Evolutionary conservation across 2,888 invertebrate genomes (phyloP).

Genomic region (Andrena hattorfiana): DNA sequence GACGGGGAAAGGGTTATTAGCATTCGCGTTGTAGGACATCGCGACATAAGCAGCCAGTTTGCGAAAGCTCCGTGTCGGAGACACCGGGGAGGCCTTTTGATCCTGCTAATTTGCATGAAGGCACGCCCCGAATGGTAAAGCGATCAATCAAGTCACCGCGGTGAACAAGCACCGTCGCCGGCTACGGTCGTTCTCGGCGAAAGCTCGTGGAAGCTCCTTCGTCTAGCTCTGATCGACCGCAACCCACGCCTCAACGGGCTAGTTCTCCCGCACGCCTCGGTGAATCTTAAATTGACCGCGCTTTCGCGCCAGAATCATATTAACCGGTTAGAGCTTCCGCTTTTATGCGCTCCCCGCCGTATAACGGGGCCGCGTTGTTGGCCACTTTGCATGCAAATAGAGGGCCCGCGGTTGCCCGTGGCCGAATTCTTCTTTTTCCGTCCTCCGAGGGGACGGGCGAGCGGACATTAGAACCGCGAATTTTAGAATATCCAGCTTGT

Average conservation of each 20-base stretch:
- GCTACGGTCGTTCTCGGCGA: background rate
- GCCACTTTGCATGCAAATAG: conserved; percentile 36
- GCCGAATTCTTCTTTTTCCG: conserved; percentile 4
- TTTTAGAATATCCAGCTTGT: background rate
- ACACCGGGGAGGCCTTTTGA: conserved; percentile 63
- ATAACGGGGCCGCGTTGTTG: conserved; percentile 5
- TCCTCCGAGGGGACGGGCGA: background rate
- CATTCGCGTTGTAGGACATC: conserved; percentile 52
- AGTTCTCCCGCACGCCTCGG: conserved; percentile 15
- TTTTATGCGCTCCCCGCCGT: conserved; percentile 9
- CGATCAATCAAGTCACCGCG: conserved; percentile 69
- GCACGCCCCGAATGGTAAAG: conserved; percentile 54
- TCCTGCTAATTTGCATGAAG: conserved; percentile 71
- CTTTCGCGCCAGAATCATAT: conserved; percentile 38
- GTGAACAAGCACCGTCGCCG: conserved; percentile 22
- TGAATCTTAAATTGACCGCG: conserved; percentile 52
- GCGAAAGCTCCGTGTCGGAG: conserved; percentile 2
- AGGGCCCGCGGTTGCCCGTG: background rate
- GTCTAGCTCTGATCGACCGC: conserved; percentile 38
- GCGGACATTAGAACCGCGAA: conserved; percentile 6
- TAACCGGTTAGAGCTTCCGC: conserved; percentile 38
- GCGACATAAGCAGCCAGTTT: conserved; percentile 55
- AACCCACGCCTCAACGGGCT: conserved; percentile 4
- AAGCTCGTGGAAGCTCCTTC: conserved; percentile 15
- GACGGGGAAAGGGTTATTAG: conserved; percentile 46